Evolutionary conservation across 2,797 vertebrate species (phyloP).

Genomic region (Rhinatrema bivittatum): DNA sequence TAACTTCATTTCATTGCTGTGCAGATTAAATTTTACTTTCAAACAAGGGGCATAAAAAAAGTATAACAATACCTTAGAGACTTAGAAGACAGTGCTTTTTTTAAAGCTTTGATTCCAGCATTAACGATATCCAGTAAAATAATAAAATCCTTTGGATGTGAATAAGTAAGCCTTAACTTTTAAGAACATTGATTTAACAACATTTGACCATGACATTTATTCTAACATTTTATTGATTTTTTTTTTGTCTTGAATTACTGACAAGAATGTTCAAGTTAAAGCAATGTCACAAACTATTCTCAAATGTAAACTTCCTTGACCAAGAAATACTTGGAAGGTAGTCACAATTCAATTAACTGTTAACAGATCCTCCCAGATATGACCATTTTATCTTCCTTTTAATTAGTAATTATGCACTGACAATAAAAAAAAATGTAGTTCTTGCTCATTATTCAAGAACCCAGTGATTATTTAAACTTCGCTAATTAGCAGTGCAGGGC

Average conservation of each 20-base stretch:
- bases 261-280: slow-evolving; percentile 12
- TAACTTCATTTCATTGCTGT: too few species aligned
- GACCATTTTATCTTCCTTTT: slow-evolving; percentile 57
- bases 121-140: too few species aligned
- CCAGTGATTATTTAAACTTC: slow-evolving; percentile 62
- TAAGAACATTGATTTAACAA: slow-evolving; percentile 3
- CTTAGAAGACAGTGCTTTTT: too few species aligned
- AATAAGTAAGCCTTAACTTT: slow-evolving; percentile 3
- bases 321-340: slow-evolving; percentile 40
- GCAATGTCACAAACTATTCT: slow-evolving; percentile 21
- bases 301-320: slow-evolving; percentile 51
- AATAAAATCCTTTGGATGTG: slow-evolving; percentile 1
- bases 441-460: slow-evolving; percentile 57
- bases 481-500: slow-evolving; percentile 52
- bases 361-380: slow-evolving; percentile 55
- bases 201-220: slow-evolving; percentile 9
- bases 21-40: too few species aligned
- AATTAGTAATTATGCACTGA: slow-evolving; percentile 66
- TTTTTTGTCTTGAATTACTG: neutral
- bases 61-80: too few species aligned
- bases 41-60: too few species aligned
- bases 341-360: slow-evolving; percentile 56
- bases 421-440: slow-evolving; percentile 52
- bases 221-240: slow-evolving; percentile 8
- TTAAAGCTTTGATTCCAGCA: too few species aligned